Conservation (phyloP, 2,888 invertebrate genomes). For the Griposia aprilina region DNA sequence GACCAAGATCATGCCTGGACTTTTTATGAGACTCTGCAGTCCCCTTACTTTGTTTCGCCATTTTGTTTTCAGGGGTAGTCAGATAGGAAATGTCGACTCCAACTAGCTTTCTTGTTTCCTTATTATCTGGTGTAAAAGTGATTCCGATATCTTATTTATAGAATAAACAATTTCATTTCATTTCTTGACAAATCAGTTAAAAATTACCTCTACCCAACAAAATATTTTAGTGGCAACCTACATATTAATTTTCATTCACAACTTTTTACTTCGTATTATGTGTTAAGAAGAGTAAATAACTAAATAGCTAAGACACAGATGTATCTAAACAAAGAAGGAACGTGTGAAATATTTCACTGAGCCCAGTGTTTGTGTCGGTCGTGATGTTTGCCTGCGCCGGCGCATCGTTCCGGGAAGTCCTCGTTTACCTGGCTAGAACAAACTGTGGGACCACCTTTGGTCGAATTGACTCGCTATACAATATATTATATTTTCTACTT, state of each 20-base stretch:
- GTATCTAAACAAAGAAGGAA: slow-evolving; percentile 28
- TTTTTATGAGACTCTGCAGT: too few relatives aligned
- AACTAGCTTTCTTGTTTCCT: too few relatives aligned
- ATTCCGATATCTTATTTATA: too few relatives aligned
- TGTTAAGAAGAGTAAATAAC: slow-evolving; percentile 3
- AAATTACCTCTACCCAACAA: not conserved
- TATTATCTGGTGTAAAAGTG: too few relatives aligned
- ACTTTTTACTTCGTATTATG: not conserved
- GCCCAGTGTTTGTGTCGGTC: slow-evolving; percentile 45
- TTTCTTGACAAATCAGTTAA: too few relatives aligned
- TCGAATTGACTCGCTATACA: slow-evolving; percentile 18
- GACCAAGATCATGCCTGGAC: too few relatives aligned
- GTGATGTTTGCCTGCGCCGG: slow-evolving; percentile 59
- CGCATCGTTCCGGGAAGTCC: slow-evolving; percentile 69
- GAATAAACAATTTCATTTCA: too few relatives aligned
- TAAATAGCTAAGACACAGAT: slow-evolving; percentile 6
- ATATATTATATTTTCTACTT: slow-evolving; percentile 10
- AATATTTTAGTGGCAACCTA: not conserved
- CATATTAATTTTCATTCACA: slow-evolving; percentile 7
- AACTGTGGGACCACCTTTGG: slow-evolving; percentile 54
- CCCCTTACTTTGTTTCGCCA: too few relatives aligned
- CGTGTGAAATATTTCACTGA: slow-evolving; percentile 66
- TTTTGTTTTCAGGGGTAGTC: too few relatives aligned
- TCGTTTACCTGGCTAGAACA: slow-evolving; percentile 68
- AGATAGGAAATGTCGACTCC: too few relatives aligned